These are phyloP conservation scores for Philypnodon macrostomus DNA, from an alignment of 2,797 vertebrate genomes.

Conservation along the genomic window DNA sequence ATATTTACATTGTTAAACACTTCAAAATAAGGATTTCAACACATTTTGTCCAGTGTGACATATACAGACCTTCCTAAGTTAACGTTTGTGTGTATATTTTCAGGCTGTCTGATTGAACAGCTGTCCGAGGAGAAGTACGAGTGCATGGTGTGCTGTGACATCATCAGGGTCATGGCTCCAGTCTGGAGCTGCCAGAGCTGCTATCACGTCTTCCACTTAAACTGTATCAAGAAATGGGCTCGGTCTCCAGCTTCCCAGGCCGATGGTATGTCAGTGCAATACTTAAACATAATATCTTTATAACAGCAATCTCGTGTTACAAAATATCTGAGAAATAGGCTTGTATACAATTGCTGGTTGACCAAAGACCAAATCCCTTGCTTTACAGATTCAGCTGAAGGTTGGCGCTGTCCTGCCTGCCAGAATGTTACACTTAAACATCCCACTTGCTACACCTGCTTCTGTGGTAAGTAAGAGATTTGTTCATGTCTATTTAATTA, in stretches of 20 bases:
- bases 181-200: conserved; percentile 98
- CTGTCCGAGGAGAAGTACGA: conserved; percentile 96
- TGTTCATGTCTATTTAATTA: neutral
- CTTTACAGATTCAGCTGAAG: conserved; percentile 83
- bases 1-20: no score
- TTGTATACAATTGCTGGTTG: no score
- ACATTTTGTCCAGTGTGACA: no score
- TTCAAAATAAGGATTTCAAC: no score
- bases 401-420: conserved; percentile 97
- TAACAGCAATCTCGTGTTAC: no score
- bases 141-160: conserved; percentile 98
- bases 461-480: conserved; percentile 85
- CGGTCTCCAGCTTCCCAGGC: conserved; percentile 94
- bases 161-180: conserved; percentile 86
- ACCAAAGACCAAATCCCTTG: no score
- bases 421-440: conserved; percentile 88
- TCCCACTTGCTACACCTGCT: conserved; percentile 89
- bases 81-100: conserved; percentile 2
- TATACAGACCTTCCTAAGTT: no score
- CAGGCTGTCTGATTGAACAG: conserved; percentile 94
- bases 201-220: conserved; percentile 96
- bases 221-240: conserved; percentile 98
- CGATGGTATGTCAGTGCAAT: conserved; percentile 81
- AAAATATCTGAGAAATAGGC: no score
- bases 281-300: neutral